Evolutionary conservation across 2,888 invertebrate species (phyloP).

Genomic region (Patella caerulea): DNA sequence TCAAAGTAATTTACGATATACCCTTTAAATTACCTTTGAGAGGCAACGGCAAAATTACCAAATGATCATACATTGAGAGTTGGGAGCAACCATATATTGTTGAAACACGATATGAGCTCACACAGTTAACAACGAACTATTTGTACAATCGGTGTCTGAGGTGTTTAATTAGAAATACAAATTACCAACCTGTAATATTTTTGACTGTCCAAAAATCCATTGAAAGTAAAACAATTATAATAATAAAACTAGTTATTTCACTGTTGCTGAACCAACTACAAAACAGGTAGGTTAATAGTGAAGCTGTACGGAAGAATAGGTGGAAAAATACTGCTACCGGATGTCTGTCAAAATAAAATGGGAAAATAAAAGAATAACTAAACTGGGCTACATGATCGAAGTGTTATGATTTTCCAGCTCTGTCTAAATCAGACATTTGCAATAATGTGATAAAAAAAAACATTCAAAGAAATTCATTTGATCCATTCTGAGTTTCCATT

Average conservation of each 20-base stretch:
- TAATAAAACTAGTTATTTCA: constrained; percentile 96
- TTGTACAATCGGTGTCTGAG: no score
- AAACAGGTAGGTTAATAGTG: constrained; percentile 89
- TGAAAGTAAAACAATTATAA: constrained; percentile 89
- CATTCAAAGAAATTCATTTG: no score
- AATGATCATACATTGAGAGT: background rate
- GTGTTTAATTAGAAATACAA: background rate
- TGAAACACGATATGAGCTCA: no score
- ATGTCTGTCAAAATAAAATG: constrained; percentile 72
- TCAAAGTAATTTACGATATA: no score
- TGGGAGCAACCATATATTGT: background rate
- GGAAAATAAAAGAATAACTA: background rate
- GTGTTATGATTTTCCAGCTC: no score
- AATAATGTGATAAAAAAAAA: no score
- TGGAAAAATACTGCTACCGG: constrained; percentile 95
- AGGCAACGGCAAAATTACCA: no score
- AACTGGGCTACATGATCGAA: no score
- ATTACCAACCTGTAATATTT: constrained; percentile 82
- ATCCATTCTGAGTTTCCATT: no score
- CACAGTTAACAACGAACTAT: no score
- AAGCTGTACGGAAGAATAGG: constrained; percentile 83
- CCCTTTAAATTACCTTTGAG: background rate
- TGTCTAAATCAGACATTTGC: no score
- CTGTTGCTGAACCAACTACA: constrained; percentile 91
- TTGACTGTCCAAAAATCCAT: constrained; percentile 99